Evolutionary conservation across 2,113 vertebrate genomes (phyloP).

Genomic region (Pseudonaja textilis): DNA sequence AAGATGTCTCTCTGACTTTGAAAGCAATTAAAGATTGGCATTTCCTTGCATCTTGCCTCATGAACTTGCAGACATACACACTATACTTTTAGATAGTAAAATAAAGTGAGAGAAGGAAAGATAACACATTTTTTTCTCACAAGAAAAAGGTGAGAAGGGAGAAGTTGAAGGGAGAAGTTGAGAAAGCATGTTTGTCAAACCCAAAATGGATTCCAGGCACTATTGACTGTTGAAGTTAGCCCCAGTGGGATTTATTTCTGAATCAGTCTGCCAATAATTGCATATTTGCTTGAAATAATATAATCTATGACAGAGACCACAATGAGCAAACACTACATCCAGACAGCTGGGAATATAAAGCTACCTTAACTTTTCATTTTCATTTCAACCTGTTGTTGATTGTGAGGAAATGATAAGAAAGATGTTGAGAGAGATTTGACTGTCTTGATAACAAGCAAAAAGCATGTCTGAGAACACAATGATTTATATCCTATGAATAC

Average conservation of each 20-base stretch:
- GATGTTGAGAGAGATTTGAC: neutral
- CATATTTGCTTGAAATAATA: neutral
- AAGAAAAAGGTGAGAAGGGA: neutral
- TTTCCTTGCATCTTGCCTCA: neutral
- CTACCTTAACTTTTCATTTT: neutral
- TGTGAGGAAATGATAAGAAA: neutral
- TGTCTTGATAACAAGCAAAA: neutral
- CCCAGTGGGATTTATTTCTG: neutral
- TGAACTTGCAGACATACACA: neutral
- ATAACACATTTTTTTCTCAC: neutral
- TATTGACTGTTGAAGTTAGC: neutral
- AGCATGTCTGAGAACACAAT: neutral
- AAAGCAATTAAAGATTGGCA: neutral
- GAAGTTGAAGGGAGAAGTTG: neutral
- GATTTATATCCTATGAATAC: fast-evolving
- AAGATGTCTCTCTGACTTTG: neutral
- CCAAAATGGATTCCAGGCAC: neutral
- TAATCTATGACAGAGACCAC: neutral
- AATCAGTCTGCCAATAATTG: neutral
- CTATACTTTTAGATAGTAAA: neutral
- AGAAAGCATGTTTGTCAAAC: neutral
- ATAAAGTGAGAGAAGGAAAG: neutral
- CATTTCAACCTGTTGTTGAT: neutral
- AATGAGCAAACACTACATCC: neutral
- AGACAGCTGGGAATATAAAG: neutral